phyloP scores from a whole-genome alignment of 2,797 vertebrate species.

The Heteromormyrus szaboi region DNA sequence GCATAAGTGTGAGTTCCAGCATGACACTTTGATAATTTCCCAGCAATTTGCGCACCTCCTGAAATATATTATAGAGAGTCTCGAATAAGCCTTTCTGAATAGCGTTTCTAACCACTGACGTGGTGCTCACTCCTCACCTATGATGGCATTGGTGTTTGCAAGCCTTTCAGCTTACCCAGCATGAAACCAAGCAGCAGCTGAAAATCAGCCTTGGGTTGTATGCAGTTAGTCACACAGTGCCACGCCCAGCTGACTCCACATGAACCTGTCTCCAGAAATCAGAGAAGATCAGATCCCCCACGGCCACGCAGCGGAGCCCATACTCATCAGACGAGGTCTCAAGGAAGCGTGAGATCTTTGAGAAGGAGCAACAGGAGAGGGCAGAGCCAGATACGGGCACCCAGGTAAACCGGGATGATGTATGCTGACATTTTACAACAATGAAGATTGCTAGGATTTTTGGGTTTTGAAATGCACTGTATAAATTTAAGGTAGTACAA shows the following conservation, averaged over 20 bases:
- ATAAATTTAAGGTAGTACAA: neutral
- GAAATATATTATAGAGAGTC: neutral
- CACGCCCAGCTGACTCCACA: neutral
- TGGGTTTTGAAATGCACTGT: neutral
- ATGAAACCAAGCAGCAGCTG: neutral
- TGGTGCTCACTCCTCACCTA: neutral
- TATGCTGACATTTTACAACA: neutral
- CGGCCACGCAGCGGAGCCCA: constrained; percentile 59
- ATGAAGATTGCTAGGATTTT: neutral
- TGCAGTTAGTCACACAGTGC: neutral
- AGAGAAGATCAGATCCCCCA: constrained; percentile 52
- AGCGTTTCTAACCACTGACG: neutral
- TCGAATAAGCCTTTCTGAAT: neutral
- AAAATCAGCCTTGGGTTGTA: neutral
- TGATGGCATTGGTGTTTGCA: neutral
- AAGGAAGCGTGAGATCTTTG: constrained; percentile 82
- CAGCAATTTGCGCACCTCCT: neutral
- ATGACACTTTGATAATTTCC: neutral
- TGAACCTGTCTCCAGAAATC: constrained; percentile 62
- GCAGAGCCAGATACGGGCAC: neutral
- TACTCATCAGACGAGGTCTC: constrained; percentile 71
- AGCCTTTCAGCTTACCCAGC: neutral
- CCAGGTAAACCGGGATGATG: neutral
- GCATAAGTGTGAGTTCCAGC: neutral
- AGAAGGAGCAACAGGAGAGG: constrained; percentile 57